phyloP scores from a whole-genome alignment of 2,797 vertebrate species.

The Vultur gryphus region DNA sequence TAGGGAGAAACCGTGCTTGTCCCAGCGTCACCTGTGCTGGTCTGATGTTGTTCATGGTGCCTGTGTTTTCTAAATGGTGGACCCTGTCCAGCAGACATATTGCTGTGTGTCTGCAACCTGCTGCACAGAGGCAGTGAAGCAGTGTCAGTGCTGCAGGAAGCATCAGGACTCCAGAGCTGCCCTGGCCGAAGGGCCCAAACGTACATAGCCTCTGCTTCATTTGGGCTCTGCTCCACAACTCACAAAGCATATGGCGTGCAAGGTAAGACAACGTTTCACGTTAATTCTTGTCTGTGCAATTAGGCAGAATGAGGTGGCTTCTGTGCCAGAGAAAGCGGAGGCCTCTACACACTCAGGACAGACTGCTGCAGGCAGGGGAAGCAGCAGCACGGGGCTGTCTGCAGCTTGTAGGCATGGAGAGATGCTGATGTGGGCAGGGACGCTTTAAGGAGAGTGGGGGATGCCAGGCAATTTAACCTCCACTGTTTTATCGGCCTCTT shows the following conservation, averaged over 20 bases:
- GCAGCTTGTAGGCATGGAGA: not conserved
- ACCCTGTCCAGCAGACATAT: not conserved
- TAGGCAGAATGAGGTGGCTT: not conserved
- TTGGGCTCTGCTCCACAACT: not conserved
- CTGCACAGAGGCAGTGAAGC: not conserved
- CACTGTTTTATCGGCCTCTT: not conserved
- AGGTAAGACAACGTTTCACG: slow-evolving; percentile 19
- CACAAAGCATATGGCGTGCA: not conserved
- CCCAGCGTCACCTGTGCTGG: not conserved
- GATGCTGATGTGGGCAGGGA: not conserved
- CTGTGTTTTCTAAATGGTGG: not conserved
- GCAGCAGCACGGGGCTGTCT: not conserved
- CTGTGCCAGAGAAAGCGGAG: not conserved
- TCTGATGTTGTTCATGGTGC: not conserved
- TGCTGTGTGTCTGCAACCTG: not conserved
- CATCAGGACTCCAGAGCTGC: not conserved
- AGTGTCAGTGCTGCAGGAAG: not conserved
- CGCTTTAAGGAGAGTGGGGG: not conserved
- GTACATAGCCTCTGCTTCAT: not conserved
- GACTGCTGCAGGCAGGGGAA: not conserved
- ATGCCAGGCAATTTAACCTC: not conserved
- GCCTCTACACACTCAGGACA: not conserved
- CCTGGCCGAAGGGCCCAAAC: not conserved
- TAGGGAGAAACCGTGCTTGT: not conserved
- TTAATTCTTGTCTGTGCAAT: not conserved